Evolutionary conservation across 1,140 invertebrate species (phyloP), one percentile per base, ranked within the genome.

Genomic region (Drosophila truncata): DNA sequence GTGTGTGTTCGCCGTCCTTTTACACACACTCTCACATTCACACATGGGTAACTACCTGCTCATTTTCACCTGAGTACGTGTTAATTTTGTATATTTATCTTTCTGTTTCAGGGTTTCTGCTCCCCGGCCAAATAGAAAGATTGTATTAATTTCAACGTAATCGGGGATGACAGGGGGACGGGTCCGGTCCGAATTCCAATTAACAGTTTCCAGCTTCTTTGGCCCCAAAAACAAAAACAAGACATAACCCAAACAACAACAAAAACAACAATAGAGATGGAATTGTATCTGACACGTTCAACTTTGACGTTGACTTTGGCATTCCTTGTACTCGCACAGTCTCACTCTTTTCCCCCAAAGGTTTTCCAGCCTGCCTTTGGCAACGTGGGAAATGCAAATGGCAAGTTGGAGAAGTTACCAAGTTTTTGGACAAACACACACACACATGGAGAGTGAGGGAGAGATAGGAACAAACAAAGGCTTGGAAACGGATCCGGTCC

Each of bases 31-130:
- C 41, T 62, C 35, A 39, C 29, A 67, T 50, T 66, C 35, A 58
- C 50, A 62, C 42, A 67, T 18, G 65, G 69, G 35, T 60, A 73
- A 73, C 84, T 84, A 90, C 85, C 84, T 88, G 77, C 81, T 78
- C 85, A 63, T 88, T 90, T 90, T 84, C 85, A 90, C 81, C 84
- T 90, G 84, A 90, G 78, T 85, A 90, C 81, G 85, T 90, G 85
- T 90, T 90, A 90, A 90, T 90, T 90, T 90, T 76, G 78, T 90
- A 61, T 90, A 90, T 90, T 90, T 90, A 90, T 91, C 85, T 91
- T 87, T 75, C 57, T 80, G 49, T 78, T 44, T 62, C 46, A 35
- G 57, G 62, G 37, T 37, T 6, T 42, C 57, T 46, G 50, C 50
- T 59, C 39, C 44, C 41, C 52, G 39, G 72, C 39, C 59, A 78